A percentile compares a stretch with the other conserved stretches of the same genome.
Evolutionary conservation across 2,797 vertebrate genomes (phyloP).

Genomic region (Euthynnus affinis): DNA sequence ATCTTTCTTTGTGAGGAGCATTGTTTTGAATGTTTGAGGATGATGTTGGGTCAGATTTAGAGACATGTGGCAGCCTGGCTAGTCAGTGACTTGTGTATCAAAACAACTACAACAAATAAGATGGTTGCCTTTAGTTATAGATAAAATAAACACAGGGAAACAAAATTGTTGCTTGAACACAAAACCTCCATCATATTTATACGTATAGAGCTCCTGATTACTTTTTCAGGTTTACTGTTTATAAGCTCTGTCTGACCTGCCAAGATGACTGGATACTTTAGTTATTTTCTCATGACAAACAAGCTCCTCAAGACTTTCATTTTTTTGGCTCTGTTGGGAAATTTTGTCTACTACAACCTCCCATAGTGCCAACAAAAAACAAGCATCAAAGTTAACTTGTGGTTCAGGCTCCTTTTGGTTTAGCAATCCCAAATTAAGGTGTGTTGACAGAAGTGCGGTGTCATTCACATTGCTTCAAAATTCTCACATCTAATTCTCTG

Average conservation of each 20-base stretch:
- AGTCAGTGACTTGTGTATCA: not conserved
- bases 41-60: not conserved
- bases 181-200: not conserved
- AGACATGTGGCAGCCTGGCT: not conserved
- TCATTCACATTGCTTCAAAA: not conserved
- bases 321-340: no score
- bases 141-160: not conserved
- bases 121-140: fast-evolving
- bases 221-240: not conserved
- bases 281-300: no score
- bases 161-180: not conserved
- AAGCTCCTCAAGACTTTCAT: no score
- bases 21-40: not conserved
- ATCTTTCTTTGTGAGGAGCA: not conserved
- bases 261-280: not conserved
- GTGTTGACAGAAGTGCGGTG: no score
- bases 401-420: not conserved
- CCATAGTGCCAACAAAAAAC: not conserved
- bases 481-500: not conserved
- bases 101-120: not conserved
- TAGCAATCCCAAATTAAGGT: not conserved
- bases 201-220: fast-evolving
- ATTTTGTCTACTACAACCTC: not conserved
- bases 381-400: not conserved
- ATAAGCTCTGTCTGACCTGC: not conserved